Conservation (phyloP, 2,888 invertebrate genomes). For the Disparrhopalites patrizii region DNA sequence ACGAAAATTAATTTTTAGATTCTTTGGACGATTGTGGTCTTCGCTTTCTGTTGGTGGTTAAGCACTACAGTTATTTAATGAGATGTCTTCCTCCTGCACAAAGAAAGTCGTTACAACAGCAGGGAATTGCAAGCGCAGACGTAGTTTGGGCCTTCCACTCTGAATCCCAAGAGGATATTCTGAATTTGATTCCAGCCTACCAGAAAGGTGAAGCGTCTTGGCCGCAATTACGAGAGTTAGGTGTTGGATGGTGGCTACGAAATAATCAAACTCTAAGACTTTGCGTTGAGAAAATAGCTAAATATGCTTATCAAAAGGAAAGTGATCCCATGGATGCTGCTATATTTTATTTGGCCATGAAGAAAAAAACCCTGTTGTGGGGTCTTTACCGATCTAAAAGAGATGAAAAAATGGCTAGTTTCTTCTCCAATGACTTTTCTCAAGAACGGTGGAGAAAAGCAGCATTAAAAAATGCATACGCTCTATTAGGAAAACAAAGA, state of each 20-base stretch:
- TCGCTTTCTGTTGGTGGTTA: conserved; percentile 92
- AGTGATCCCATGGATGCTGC: conserved; percentile 96
- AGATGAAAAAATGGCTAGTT: conserved; percentile 88
- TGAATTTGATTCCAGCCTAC: conserved; percentile 83
- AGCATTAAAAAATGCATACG: conserved; percentile 96
- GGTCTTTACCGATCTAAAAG: conserved; percentile 84
- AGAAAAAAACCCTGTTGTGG: conserved; percentile 94
- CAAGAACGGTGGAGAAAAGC: conserved; percentile 96
- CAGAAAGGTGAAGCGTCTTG: conserved; percentile 81
- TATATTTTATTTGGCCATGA: conserved; percentile 95
- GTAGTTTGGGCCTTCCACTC: conserved; percentile 99
- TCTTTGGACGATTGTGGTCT: conserved; percentile 96
- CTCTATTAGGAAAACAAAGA: conserved; percentile 87
- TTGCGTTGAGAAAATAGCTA: conserved; percentile 72
- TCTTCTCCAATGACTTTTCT: conserved; percentile 91
- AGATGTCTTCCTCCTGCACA: conserved; percentile 89
- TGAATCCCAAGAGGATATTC: conserved; percentile 91
- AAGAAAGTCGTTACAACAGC: conserved; percentile 74
- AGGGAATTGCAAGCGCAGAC: conserved; percentile 82
- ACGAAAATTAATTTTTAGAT: conserved; percentile 56
- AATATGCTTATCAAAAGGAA: conserved; percentile 38
- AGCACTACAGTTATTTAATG: conserved; percentile 92
- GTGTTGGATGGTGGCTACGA: conserved; percentile 96
- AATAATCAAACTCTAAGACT: conserved; percentile 74
- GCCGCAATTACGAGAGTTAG: conserved; percentile 83